Conservation (phyloP, 2,888 invertebrate genomes). For the Synergus gifuensis region DNA sequence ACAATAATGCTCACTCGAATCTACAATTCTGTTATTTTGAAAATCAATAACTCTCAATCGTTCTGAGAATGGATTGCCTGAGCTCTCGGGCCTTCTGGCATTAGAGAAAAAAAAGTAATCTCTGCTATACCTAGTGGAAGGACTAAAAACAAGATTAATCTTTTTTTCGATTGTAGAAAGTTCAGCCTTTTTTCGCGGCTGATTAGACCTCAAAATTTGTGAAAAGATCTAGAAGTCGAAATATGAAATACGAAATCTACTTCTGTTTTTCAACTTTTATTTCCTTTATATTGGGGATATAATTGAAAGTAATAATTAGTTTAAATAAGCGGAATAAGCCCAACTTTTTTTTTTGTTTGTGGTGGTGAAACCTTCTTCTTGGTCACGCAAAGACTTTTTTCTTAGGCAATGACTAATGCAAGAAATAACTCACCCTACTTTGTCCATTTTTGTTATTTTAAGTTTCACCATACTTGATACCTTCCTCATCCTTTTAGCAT, state of each 20-base stretch:
- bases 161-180: background rate
- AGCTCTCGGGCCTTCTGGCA: background rate
- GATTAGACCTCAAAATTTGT: background rate
- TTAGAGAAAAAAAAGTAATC: conserved; percentile 13
- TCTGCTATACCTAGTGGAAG: background rate
- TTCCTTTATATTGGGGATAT: no score
- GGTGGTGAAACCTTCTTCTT: background rate
- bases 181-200: background rate
- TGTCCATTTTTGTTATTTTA: background rate
- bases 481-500: background rate
- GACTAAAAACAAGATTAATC: conserved; percentile 21
- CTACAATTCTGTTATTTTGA: background rate
- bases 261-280: no score
- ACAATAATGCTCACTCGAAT: background rate
- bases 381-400: background rate
- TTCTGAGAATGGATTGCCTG: conserved; percentile 26
- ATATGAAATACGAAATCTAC: no score
- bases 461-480: background rate
- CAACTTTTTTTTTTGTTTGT: background rate
- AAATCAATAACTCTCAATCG: conserved; percentile 30
- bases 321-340: no score
- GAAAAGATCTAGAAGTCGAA: background rate
- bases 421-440: background rate
- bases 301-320: no score
- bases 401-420: background rate